Percentiles rank a stretch among this genome's conserved stretches.
Conservation (phyloP, 2,797 vertebrate genomes). For the Lepus oiostolus region DNA sequence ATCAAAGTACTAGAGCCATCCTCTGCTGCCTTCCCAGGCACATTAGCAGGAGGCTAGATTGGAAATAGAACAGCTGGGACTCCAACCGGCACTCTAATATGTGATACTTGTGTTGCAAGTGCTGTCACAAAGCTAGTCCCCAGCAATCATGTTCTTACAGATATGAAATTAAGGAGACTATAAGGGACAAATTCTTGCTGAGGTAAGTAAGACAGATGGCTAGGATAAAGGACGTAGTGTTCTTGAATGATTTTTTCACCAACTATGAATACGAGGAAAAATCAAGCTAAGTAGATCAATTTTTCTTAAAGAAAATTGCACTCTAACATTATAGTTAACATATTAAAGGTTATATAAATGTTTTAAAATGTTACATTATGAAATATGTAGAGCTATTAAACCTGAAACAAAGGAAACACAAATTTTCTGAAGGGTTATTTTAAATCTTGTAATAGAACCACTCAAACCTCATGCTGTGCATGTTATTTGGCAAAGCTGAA, state of each 20-base stretch:
- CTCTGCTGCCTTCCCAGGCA: no score
- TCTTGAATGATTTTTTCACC: conserved; percentile 50
- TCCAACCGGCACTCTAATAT: no score
- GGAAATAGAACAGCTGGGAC: no score
- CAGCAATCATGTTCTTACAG: conserved; percentile 35
- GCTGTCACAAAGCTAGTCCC: no score
- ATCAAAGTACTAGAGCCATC: no score
- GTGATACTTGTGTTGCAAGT: no score
- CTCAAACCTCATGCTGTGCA: conserved; percentile 95
- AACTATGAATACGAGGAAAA: conserved; percentile 66
- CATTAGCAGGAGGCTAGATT: no score
- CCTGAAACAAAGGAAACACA: conserved; percentile 9
- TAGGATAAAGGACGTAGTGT: not conserved
- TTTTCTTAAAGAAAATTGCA: conserved; percentile 58
- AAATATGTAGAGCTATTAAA: conserved; percentile 48
- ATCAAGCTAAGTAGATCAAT: conserved; percentile 47
- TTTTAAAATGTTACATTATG: conserved; percentile 18
- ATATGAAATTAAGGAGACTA: conserved; percentile 2
- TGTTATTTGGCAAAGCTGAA: conserved; percentile 97
- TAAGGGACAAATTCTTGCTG: conserved; percentile 38
- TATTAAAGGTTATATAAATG: conserved; percentile 31
- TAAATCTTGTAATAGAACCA: conserved; percentile 44
- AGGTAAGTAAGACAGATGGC: conserved; percentile 55
- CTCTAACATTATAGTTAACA: not conserved
- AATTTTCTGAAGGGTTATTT: conserved; percentile 51